A percentile compares a stretch with the other conserved stretches of the same genome.
Conservation (phyloP, 1,140 invertebrate genomes). For the Paraescarpia echinospica region DNA sequence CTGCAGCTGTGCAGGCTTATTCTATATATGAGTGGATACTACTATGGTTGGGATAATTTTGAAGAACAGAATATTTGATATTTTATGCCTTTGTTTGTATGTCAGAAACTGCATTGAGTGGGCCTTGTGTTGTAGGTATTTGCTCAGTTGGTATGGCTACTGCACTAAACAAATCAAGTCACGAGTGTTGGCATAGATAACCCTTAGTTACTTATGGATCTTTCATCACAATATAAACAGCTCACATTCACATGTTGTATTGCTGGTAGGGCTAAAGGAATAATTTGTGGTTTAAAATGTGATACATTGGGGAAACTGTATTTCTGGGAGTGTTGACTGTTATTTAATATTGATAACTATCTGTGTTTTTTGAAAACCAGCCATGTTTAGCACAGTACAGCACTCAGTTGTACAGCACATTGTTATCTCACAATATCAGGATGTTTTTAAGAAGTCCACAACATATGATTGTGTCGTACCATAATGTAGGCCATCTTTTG, state of each 20-base stretch:
- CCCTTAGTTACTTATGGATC: too few species aligned
- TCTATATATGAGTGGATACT: too few species aligned
- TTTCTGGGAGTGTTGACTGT: not conserved
- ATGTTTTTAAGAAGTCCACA: too few species aligned
- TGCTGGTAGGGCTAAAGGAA: not conserved
- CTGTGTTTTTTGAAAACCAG: conserved; percentile 2
- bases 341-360: not conserved
- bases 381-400: not conserved
- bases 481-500: too few species aligned
- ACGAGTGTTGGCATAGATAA: not conserved
- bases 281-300: not conserved
- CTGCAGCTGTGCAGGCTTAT: too few species aligned
- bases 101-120: too few species aligned
- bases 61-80: too few species aligned
- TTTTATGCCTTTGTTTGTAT: too few species aligned
- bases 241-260: not conserved
- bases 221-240: not conserved
- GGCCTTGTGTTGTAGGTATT: not conserved
- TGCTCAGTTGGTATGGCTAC: not conserved
- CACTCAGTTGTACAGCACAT: not conserved
- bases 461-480: too few species aligned
- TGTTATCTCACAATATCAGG: too few species aligned
- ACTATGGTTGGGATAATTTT: too few species aligned
- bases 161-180: not conserved
- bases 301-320: too few species aligned